These are phyloP conservation scores for Fistularia commersonii DNA, from an alignment of 2,797 vertebrate genomes.

Conservation along the genomic window DNA sequence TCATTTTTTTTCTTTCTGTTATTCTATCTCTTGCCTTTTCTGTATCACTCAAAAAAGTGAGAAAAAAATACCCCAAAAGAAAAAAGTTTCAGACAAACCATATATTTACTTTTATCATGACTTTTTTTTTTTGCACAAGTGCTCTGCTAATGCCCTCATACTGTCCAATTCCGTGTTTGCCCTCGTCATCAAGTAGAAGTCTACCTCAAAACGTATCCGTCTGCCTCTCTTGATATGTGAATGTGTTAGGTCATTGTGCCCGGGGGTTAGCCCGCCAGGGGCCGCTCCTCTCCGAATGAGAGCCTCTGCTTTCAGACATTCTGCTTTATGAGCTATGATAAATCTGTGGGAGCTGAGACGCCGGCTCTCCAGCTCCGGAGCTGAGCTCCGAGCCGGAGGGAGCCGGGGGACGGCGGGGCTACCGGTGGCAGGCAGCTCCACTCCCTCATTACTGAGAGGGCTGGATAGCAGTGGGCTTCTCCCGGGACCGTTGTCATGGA, in stretches of 20 bases:
- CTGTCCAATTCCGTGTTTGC: constrained; percentile 35
- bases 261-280: constrained; percentile 49
- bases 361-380: constrained; percentile 57
- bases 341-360: constrained; percentile 69
- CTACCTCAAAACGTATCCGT: constrained; percentile 45
- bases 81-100: no score
- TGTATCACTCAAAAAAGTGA: no score
- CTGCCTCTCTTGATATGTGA: constrained; percentile 59
- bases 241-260: constrained; percentile 63
- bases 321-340: constrained; percentile 77
- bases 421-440: constrained; percentile 68
- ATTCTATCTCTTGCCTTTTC: no score
- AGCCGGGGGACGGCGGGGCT: constrained; percentile 64
- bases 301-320: constrained; percentile 63
- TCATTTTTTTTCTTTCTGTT: no score
- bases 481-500: constrained; percentile 69
- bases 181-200: constrained; percentile 29
- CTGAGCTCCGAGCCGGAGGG: constrained; percentile 68
- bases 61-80: no score
- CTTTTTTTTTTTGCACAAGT: constrained; percentile 8
- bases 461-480: constrained; percentile 67
- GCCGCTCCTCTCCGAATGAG: constrained; percentile 51
- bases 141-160: constrained; percentile 13
- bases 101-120: background rate
- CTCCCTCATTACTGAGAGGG: constrained; percentile 80